Percentiles rank a stretch among this genome's conserved stretches.
Conservation (phyloP, 2,797 vertebrate species). For the Orientallactaga sibirica region DNA sequence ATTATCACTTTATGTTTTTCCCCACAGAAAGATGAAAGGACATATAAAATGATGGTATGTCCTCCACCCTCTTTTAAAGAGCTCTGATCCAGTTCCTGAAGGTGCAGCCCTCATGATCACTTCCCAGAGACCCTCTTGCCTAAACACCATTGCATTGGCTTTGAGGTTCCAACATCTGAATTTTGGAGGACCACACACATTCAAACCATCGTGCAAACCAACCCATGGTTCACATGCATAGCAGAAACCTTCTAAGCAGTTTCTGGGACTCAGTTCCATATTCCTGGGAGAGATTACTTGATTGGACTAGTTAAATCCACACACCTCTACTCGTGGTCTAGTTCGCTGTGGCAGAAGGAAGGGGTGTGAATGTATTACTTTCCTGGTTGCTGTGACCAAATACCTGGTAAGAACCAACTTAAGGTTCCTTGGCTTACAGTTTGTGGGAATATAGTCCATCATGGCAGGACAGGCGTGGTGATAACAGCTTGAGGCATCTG, state of each 20-base stretch:
- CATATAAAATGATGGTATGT: not conserved
- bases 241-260: not conserved
- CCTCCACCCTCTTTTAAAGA: not conserved
- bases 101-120: not conserved
- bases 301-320: not conserved
- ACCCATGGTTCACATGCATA: not conserved
- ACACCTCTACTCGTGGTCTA: not conserved
- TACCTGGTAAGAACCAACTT: no score
- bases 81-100: not conserved
- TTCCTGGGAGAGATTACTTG: not conserved
- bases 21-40: not conserved
- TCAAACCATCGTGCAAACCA: not conserved
- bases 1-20: not conserved
- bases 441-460: no score
- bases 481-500: no score
- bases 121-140: not conserved
- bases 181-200: not conserved
- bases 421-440: no score
- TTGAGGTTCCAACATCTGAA: not conserved
- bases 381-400: no score
- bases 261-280: constrained; percentile 12
- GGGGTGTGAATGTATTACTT: no score
- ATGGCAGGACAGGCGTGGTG: no score
- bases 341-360: not conserved
- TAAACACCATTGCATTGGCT: not conserved